These are phyloP conservation scores for Pentamera pediparva DNA, from an alignment of 53 echinoderm and acorn worm genomes.

Conservation along the genomic window DNA sequence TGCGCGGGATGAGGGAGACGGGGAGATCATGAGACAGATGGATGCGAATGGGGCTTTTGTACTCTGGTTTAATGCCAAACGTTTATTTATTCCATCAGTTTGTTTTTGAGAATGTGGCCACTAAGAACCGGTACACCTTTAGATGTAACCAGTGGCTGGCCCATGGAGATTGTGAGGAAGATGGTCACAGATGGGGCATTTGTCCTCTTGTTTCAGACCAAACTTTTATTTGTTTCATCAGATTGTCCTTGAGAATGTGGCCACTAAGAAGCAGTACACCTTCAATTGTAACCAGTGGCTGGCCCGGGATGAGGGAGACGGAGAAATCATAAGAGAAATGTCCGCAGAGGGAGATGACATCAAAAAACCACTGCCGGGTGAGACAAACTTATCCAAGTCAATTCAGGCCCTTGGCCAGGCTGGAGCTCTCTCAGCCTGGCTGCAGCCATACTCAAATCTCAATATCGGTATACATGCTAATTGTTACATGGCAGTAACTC, in stretches of 20 bases:
- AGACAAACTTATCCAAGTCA: too few species aligned
- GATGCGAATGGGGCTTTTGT: too few species aligned
- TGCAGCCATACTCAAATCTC: too few species aligned
- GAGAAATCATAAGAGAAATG: constrained; percentile 76
- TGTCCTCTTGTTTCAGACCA: too few species aligned
- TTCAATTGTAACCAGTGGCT: constrained; percentile 92
- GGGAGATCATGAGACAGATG: constrained; percentile 74
- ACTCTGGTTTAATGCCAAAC: too few species aligned
- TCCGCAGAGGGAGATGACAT: constrained; percentile 80
- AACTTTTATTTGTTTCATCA: neutral
- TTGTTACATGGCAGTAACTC: neutral
- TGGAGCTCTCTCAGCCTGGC: too few species aligned
- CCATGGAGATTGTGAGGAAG: too few species aligned
- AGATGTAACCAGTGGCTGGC: too few species aligned
- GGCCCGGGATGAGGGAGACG: constrained; percentile 76
- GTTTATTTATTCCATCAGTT: constrained; percentile 32
- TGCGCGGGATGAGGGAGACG: constrained; percentile 76
- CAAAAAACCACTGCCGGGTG: constrained; percentile 68
- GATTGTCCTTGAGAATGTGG: constrained; percentile 74
- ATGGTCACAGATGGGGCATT: too few species aligned
- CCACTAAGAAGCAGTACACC: constrained; percentile 63
- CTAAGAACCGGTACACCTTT: too few species aligned
- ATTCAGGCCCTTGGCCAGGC: neutral
- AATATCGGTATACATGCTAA: too few species aligned
- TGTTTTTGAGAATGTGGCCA: constrained; percentile 61